Percentiles rank a stretch among this genome's conserved stretches.
phyloP scores from a whole-genome alignment of 1,140 invertebrate genomes.

The Fopius arisanus region DNA sequence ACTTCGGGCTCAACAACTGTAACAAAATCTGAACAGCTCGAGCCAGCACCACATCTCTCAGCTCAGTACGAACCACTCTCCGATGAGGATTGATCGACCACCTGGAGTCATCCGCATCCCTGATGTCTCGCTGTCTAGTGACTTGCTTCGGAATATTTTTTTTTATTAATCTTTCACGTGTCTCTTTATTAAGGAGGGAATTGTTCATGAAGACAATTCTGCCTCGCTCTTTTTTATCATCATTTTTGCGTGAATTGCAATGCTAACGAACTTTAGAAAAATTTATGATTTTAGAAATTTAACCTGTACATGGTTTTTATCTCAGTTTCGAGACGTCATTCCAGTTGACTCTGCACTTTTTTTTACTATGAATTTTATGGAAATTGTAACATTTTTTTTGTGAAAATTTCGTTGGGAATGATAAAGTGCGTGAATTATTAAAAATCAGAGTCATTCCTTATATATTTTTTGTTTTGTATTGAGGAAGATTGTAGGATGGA shows the following conservation, averaged over 20 bases:
- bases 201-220: too few relatives aligned
- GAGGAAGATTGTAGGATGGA: not conserved
- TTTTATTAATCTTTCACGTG: not conserved
- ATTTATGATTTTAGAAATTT: conserved; percentile 1
- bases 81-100: conserved; percentile 77
- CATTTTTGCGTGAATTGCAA: not conserved
- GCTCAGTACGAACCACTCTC: conserved; percentile 87
- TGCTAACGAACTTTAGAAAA: not conserved
- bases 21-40: conserved; percentile 62
- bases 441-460: conserved; percentile 5
- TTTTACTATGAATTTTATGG: not conserved
- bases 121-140: not conserved
- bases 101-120: not conserved
- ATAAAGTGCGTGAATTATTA: conserved; percentile 12
- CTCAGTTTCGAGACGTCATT: not conserved
- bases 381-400: not conserved
- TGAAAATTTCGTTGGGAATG: not conserved
- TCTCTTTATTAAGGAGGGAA: not conserved
- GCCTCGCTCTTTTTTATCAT: not conserved
- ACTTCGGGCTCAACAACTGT: conserved; percentile 44
- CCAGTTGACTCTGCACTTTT: conserved; percentile 10
- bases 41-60: conserved; percentile 82
- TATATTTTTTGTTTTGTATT: not conserved
- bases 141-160: not conserved
- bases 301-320: not conserved